Percentiles rank a stretch among this genome's conserved stretches.
phyloP scores from a whole-genome alignment of 2,888 invertebrate species.

The Thumatha senex region DNA sequence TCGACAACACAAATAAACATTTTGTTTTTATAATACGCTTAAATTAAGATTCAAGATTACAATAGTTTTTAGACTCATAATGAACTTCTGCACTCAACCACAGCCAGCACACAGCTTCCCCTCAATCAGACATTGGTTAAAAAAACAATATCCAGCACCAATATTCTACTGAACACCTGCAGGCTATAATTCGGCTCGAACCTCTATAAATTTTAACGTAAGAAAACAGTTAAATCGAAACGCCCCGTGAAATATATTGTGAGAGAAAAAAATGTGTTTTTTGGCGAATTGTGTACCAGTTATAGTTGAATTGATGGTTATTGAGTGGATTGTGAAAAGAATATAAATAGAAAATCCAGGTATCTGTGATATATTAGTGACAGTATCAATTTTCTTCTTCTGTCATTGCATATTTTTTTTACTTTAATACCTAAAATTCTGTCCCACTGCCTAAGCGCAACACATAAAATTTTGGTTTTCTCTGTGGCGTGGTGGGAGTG shows the following conservation, averaged over 20 bases:
- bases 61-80: too few relatives aligned
- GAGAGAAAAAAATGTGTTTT: constrained; percentile 63
- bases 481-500: too few relatives aligned
- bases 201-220: constrained; percentile 68
- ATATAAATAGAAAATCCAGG: not conserved
- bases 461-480: too few relatives aligned
- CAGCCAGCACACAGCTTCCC: not conserved
- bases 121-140: constrained; percentile 10
- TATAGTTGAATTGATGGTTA: constrained; percentile 9
- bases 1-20: too few relatives aligned
- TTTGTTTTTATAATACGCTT: too few relatives aligned
- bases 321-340: constrained; percentile 1
- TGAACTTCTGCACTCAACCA: not conserved
- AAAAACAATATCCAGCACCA: constrained; percentile 36
- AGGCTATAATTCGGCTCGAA: constrained; percentile 46
- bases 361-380: not conserved
- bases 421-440: too few relatives aligned
- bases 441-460: too few relatives aligned
- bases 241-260: constrained; percentile 67
- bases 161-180: constrained; percentile 43
- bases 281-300: constrained; percentile 41
- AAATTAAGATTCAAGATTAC: too few relatives aligned
- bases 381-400: not conserved
- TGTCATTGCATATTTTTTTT: not conserved
- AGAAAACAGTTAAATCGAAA: constrained; percentile 80